A percentile compares a stretch with the other conserved stretches of the same genome.
These are phyloP conservation scores for Eulemur albifrons DNA, from an alignment of 2,797 vertebrate genomes.

Conservation along the genomic window DNA sequence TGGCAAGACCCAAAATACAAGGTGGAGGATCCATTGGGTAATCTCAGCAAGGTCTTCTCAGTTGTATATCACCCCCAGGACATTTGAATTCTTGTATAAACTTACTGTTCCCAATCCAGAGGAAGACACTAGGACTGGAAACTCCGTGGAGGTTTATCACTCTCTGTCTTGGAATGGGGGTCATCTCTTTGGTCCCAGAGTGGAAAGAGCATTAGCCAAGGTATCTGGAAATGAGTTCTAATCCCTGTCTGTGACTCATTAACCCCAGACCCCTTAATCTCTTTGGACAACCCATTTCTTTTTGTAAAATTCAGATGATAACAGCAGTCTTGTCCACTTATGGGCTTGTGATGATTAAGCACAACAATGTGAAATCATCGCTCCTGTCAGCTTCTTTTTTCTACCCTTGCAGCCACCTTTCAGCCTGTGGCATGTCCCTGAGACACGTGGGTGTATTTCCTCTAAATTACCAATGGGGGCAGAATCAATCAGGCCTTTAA, in stretches of 20 bases:
- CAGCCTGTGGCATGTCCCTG: not conserved
- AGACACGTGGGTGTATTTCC: constrained; percentile 28
- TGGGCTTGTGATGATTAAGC: not conserved
- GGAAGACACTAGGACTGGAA: not conserved
- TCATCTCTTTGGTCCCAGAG: not conserved
- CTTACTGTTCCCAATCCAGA: not conserved
- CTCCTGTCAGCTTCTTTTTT: not conserved
- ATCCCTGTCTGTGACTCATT: not conserved
- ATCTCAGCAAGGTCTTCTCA: not conserved
- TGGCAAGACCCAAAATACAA: constrained; percentile 29
- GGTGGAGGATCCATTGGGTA: not conserved
- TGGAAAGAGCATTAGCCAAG: not conserved
- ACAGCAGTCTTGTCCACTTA: not conserved
- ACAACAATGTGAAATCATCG: not conserved
- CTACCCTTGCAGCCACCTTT: not conserved
- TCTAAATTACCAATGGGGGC: constrained; percentile 56
- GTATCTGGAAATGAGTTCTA: constrained; percentile 28
- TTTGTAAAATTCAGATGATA: not conserved
- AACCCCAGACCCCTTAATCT: not conserved
- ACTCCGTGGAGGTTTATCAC: not conserved
- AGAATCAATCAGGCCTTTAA: constrained; percentile 37
- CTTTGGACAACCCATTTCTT: not conserved
- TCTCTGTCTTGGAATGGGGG: not conserved
- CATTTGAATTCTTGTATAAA: not conserved
- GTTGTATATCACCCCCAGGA: not conserved